These are phyloP conservation scores for Emmelina monodactyla DNA, from an alignment of 2,888 invertebrate species.

Conservation along the genomic window DNA sequence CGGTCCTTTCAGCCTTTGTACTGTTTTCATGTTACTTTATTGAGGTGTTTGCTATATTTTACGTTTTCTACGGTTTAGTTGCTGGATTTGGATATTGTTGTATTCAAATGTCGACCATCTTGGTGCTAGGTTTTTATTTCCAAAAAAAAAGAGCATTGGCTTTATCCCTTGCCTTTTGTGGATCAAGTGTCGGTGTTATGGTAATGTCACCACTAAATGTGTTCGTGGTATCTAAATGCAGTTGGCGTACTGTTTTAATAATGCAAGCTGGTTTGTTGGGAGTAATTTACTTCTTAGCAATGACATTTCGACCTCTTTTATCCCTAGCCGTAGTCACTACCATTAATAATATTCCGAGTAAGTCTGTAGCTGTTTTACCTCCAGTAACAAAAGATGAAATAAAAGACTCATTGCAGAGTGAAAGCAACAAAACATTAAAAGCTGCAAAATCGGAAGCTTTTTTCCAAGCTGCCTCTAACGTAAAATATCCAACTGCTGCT, in stretches of 20 bases:
- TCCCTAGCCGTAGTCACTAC: conserved; percentile 40
- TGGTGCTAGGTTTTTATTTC: conserved; percentile 56
- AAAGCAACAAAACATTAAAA: conserved; percentile 19
- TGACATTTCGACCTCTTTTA: conserved; percentile 43
- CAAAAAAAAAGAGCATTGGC: conserved; percentile 43
- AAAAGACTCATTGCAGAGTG: conserved; percentile 20
- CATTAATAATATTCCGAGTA: too few relatives aligned
- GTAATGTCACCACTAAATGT: conserved; percentile 37
- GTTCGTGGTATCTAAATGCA: conserved; percentile 31
- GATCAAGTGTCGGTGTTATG: conserved; percentile 46
- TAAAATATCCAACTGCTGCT: too few relatives aligned
- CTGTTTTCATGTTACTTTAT: conserved; percentile 39
- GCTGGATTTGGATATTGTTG: conserved; percentile 44
- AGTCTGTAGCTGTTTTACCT: too few relatives aligned
- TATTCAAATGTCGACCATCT: conserved; percentile 34
- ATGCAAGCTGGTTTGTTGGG: conserved; percentile 45
- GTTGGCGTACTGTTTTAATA: conserved; percentile 44
- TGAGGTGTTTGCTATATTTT: conserved; percentile 25
- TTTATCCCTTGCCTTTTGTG: conserved; percentile 35
- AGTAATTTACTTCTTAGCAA: conserved; percentile 34
- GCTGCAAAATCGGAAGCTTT: conserved; percentile 28
- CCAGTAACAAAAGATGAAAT: too few relatives aligned
- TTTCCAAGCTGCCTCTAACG: too few relatives aligned
- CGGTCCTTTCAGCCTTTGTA: conserved; percentile 32
- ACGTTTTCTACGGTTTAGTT: conserved; percentile 37